A percentile compares a stretch with the other conserved stretches of the same genome.
Evolutionary conservation across 2,797 vertebrate species (phyloP).

Genomic region (Betta splendens): DNA sequence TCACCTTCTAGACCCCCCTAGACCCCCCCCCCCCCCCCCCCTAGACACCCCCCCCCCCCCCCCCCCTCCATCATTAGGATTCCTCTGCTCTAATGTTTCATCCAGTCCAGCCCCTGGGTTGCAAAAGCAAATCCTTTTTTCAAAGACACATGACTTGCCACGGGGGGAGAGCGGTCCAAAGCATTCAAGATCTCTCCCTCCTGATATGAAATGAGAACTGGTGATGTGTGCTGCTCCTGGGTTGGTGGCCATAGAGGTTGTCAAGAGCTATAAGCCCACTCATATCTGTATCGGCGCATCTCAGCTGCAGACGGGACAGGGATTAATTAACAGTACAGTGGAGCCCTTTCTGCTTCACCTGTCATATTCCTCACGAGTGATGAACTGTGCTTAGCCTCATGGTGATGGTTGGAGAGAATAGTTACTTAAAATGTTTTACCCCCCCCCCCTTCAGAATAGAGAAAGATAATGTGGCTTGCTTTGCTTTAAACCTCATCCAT

Average conservation of each 20-base stretch:
- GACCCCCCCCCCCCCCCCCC: too few relatives aligned
- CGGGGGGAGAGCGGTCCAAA: slow-evolving; percentile 16
- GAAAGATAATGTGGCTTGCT: slow-evolving; percentile 22
- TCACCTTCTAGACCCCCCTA: too few relatives aligned
- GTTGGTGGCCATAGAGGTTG: slow-evolving; percentile 63
- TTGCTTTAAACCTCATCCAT: slow-evolving; percentile 64
- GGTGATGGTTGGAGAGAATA: slow-evolving; percentile 27
- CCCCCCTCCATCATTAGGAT: slow-evolving; percentile 6
- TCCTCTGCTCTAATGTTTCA: not conserved
- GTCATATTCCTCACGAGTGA: slow-evolving; percentile 50
- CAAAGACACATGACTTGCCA: slow-evolving; percentile 24
- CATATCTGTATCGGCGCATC: slow-evolving; percentile 55
- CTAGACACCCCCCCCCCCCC: too few relatives aligned
- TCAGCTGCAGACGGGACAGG: slow-evolving; percentile 52
- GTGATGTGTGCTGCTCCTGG: slow-evolving; percentile 41
- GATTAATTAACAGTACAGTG: slow-evolving; percentile 67
- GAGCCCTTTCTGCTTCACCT: slow-evolving; percentile 65
- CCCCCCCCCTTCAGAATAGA: slow-evolving; percentile 40
- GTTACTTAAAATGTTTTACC: slow-evolving; percentile 44
- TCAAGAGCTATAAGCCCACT: slow-evolving; percentile 62
- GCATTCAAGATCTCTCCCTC: slow-evolving; percentile 35
- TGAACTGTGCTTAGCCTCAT: slow-evolving; percentile 41
- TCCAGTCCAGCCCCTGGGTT: slow-evolving; percentile 8
- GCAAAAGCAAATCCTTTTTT: slow-evolving; percentile 31
- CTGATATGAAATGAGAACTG: slow-evolving; percentile 52